Evolutionary conservation across 2,888 invertebrate species (phyloP), one percentile per base, ranked within the genome.

Genomic region (Mythimna albipuncta): DNA sequence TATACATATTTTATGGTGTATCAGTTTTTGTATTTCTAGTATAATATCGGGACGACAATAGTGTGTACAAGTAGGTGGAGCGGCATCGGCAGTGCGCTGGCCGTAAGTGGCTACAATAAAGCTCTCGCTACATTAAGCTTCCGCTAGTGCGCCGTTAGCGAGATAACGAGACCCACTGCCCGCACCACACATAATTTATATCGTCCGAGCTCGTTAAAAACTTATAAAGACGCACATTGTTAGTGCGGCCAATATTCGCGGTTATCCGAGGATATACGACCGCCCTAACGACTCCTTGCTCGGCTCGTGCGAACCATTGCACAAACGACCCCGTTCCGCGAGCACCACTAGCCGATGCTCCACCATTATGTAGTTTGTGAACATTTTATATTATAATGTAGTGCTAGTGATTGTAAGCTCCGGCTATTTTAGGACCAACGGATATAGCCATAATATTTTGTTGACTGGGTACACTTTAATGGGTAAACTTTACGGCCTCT

Each of bases 141-240:
- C 94, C 94, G 94, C 95, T 92, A 94, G 94, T 91, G 90, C 94
- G 94, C 95, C 93, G 95, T 95, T 95, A 94, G 93, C 92, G 93
- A 95, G 96, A 95, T 96, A 96, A 96, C 96, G 95, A 96, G 95
- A 94, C 94, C 95, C 94, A 93, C 91, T 94, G 94, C 93, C 94
- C 94, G 94, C 92, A 93, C 92, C 93, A 92, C 93, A 95, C 95
- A 95, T 96, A 96, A 95, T 95, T 96, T 96, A 95, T 95, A 94
- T 95, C 95, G 96, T 93, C 94, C 93, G 93, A 94, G 95, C 96
- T 96, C 96, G 96, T 96, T 96, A 96, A 96, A 96, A 96, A 96
- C 95, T 96, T 96, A 96, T 95, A 96, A 96, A 96, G 96, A 96
- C 95, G 95, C 95, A 95, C 96, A 95, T 96, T 96, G 96, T 96